These are phyloP conservation scores for Rhimphoctona megacephalus DNA, from an alignment of 2,888 invertebrate species.

Conservation along the genomic window DNA sequence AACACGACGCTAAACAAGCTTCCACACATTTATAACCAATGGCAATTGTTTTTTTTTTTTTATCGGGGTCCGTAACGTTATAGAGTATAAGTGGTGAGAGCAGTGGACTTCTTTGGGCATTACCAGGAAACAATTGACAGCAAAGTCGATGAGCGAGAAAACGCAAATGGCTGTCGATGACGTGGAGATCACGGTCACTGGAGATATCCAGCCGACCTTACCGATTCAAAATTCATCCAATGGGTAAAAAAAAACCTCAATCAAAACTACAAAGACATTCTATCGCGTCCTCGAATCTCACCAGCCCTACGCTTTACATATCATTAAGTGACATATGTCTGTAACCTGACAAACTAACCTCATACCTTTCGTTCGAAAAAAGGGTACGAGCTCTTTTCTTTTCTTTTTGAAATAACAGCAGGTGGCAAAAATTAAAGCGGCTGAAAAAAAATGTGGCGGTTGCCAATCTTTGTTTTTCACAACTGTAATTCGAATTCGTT, in stretches of 20 bases:
- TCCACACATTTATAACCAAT: conserved; percentile 14
- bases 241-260: conserved; percentile 70
- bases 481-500: background rate
- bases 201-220: conserved; percentile 77
- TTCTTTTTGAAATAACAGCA: conserved; percentile 27
- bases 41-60: conserved; percentile 17
- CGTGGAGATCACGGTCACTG: conserved; percentile 78
- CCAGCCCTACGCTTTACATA: background rate
- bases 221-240: conserved; percentile 70
- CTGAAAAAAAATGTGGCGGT: background rate
- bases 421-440: conserved; percentile 6
- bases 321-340: conserved; percentile 53
- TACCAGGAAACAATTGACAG: conserved; percentile 19
- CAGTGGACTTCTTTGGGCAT: background rate
- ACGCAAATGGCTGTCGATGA: conserved; percentile 68
- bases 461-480: background rate
- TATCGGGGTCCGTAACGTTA: conserved; percentile 30
- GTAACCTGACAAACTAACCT: conserved; percentile 61
- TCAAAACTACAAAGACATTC: conserved; percentile 7
- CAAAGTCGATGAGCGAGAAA: conserved; percentile 14
- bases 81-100: background rate
- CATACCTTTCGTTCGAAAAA: conserved; percentile 12
- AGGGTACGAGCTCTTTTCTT: conserved; percentile 1
- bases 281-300: conserved; percentile 1
- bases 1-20: background rate